These are phyloP conservation scores for Lumbricus terrestris DNA, from an alignment of 2,888 invertebrate genomes.

Conservation along the genomic window DNA sequence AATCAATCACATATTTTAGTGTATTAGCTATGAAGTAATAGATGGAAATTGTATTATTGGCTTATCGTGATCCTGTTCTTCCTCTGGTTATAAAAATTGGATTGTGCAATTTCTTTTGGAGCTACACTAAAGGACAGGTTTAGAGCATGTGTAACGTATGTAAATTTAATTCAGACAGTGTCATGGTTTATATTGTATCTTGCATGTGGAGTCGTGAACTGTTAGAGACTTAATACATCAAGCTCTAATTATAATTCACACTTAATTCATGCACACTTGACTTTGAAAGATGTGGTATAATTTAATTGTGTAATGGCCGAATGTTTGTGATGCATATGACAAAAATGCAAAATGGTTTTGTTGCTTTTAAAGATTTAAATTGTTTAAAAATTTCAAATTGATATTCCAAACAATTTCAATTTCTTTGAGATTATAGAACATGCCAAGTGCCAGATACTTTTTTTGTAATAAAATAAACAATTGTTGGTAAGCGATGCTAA, in stretches of 20 bases:
- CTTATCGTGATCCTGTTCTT: not conserved
- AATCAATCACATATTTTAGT: not conserved
- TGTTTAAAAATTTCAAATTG: not conserved
- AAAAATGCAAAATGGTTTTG: not conserved
- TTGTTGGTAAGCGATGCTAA: not conserved
- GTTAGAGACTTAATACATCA: not conserved
- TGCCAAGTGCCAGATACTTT: not conserved
- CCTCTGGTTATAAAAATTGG: not conserved
- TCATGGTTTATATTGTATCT: not conserved
- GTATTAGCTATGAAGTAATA: not conserved
- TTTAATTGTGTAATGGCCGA: not conserved
- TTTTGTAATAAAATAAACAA: not conserved
- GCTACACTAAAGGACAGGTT: not conserved
- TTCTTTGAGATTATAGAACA: not conserved
- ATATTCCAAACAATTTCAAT: not conserved
- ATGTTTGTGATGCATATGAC: not conserved
- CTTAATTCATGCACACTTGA: not conserved
- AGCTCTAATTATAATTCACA: not conserved
- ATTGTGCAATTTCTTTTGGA: not conserved
- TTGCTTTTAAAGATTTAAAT: not conserved
- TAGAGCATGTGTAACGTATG: not conserved
- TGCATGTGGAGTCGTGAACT: no score
- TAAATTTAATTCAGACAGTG: not conserved
- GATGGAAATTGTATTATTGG: not conserved
- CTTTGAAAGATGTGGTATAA: not conserved